Evolutionary conservation across 64 coral and sea anemone species (phyloP).

Genomic region (Stylophora pistillata): DNA sequence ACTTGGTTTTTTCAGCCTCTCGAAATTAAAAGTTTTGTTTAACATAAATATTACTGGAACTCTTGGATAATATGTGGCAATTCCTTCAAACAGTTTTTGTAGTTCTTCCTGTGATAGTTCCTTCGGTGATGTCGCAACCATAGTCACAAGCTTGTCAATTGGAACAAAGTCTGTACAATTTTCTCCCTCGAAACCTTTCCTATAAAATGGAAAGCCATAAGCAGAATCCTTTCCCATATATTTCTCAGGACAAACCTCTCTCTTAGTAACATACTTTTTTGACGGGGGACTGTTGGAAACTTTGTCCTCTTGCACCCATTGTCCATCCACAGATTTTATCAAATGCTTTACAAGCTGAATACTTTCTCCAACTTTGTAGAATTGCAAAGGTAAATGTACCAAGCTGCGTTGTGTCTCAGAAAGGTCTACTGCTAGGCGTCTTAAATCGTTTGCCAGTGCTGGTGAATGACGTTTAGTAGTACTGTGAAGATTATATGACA

Average conservation of each 20-base stretch:
- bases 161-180: slow-evolving; percentile 81
- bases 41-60: slow-evolving; percentile 63
- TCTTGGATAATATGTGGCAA: slow-evolving; percentile 58
- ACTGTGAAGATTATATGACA: too few species aligned
- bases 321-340: too few species aligned
- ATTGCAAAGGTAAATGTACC: too few species aligned
- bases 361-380: too few species aligned
- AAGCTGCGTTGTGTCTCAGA: too few species aligned
- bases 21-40: background rate
- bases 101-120: slow-evolving; percentile 20
- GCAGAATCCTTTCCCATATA: slow-evolving; percentile 75
- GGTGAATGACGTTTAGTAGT: too few species aligned
- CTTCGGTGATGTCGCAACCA: slow-evolving; percentile 32
- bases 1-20: slow-evolving; percentile 22
- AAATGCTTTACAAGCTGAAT: too few species aligned
- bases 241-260: slow-evolving; percentile 91
- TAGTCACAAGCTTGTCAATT: slow-evolving; percentile 62
- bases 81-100: slow-evolving; percentile 24
- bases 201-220: slow-evolving; percentile 81
- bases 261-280: background rate
- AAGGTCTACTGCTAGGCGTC: too few species aligned
- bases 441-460: too few species aligned
- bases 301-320: too few species aligned
- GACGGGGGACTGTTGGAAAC: too few species aligned
- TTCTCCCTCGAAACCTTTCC: slow-evolving; percentile 67